Conservation (phyloP, 2,888 invertebrate genomes). For the Epinotia nisella region DNA sequence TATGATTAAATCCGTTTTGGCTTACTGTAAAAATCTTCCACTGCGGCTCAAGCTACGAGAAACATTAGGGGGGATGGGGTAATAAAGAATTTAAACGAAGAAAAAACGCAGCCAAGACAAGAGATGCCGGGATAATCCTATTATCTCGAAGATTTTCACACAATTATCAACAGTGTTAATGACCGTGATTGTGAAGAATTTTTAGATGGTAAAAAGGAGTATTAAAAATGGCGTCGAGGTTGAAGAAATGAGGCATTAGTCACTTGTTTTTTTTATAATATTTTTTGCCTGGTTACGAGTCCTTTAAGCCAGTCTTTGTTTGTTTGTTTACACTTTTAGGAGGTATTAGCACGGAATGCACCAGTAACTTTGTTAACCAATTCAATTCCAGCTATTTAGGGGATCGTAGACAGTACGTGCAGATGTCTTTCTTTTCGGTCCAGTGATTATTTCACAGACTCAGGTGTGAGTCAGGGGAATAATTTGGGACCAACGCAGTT, state of each 20-base stretch:
- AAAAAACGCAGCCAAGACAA: conserved; percentile 44
- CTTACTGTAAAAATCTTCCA: conserved; percentile 11
- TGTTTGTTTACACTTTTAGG: no score
- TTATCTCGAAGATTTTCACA: conserved; percentile 39
- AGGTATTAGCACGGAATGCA: no score
- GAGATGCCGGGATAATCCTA: conserved; percentile 37
- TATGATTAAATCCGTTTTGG: no score
- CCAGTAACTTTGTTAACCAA: no score
- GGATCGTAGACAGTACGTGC: no score
- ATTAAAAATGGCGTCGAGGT: neutral
- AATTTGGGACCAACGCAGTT: no score
- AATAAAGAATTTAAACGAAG: conserved; percentile 57
- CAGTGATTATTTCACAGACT: no score
- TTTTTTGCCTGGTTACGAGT: no score
- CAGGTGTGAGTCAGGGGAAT: no score
- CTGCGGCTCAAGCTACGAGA: conserved; percentile 45
- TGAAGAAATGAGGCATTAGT: neutral
- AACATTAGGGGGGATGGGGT: conserved; percentile 51
- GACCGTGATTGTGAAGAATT: conserved; percentile 36
- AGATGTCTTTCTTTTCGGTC: no score
- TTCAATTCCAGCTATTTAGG: no score
- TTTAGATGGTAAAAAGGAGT: neutral
- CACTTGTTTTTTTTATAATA: neutral
- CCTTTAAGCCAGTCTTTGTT: no score
- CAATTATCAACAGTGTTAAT: conserved; percentile 42